Conservation (phyloP, 2,797 vertebrate genomes). For the Phrynocephalus guinanensis region DNA sequence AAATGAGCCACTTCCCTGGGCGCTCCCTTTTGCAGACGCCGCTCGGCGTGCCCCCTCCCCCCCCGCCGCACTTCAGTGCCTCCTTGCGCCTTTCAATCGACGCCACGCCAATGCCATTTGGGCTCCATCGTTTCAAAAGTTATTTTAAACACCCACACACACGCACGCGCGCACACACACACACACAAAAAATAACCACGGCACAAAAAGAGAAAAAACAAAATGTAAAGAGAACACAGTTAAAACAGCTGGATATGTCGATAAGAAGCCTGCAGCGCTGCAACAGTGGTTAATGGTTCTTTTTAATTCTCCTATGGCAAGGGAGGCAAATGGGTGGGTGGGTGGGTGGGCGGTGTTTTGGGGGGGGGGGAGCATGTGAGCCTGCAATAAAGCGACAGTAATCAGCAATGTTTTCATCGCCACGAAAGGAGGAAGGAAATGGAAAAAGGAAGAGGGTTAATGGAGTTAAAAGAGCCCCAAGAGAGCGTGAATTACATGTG, state of each 20-base stretch:
- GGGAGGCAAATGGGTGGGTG: constrained; percentile 1
- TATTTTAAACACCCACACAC: neutral
- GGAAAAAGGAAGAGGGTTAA: constrained; percentile 68
- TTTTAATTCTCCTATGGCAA: constrained; percentile 58
- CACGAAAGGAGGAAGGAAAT: constrained; percentile 54
- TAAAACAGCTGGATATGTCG: constrained; percentile 72
- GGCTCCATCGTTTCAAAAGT: constrained; percentile 61
- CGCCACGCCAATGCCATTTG: constrained; percentile 65
- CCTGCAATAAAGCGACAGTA: constrained; percentile 54
- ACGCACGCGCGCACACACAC: too few relatives aligned
- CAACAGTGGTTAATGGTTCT: constrained; percentile 62
- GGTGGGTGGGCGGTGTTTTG: neutral
- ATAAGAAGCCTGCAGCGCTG: constrained; percentile 65
- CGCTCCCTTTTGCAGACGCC: neutral
- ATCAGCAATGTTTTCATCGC: constrained; percentile 78
- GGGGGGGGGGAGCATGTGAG: constrained; percentile 41
- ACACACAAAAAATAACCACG: constrained; percentile 24
- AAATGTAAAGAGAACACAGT: constrained; percentile 48
- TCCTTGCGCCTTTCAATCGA: constrained; percentile 54
- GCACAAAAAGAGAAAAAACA: constrained; percentile 24
- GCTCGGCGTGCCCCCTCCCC: constrained; percentile 11
- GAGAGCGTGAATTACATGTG: constrained; percentile 28
- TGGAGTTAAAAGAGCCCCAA: constrained; percentile 77
- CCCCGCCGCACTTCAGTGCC: constrained; percentile 59
- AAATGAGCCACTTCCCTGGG: neutral